Evolutionary conservation across 2,888 invertebrate species (phyloP), one percentile per base, ranked within the genome.

Genomic region (Corbicula japonica): DNA sequence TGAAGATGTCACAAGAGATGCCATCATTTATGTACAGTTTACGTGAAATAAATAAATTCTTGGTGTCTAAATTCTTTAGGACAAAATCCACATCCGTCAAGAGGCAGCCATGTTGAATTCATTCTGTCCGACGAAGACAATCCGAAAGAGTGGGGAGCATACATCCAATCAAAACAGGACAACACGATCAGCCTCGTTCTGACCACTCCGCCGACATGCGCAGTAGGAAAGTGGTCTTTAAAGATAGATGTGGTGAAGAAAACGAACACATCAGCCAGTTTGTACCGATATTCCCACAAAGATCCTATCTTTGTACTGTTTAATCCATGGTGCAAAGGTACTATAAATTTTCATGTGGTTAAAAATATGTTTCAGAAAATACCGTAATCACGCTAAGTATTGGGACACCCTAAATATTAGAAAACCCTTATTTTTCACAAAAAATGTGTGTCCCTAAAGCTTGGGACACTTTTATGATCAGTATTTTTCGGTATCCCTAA

Each of bases 291-390:
- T 60, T 32, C 54, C 4, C 85, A 89, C 52, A 68, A 78, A 74
- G 95, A 96, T 63, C 95, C 68, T 4, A 95, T 98, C 84, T 97
- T 96, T 91, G 94, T 98, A 0, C 95, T 98, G 2, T 98, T 97
- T 92, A 98, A 98, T 94, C 97, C 98, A 0, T 98, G 98, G 98
- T 96, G 96, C 91, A 95, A 95, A 94, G 96, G 97, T 97, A 93
- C n/a, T n/a, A n/a, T n/a, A n/a, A n/a, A n/a, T n/a, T n/a, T n/a
- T n/a, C n/a, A n/a, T n/a, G n/a, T n/a, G n/a, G n/a, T n/a, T n/a
- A n/a, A n/a, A n/a, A n/a, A n/a, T n/a, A n/a, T n/a, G n/a, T n/a
- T n/a, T n/a, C n/a, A n/a, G n/a, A n/a, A n/a, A n/a, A n/a, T n/a
- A n/a, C n/a, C n/a, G n/a, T n/a, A n/a, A n/a, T n/a, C n/a, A n/a